Evolutionary conservation across 2,797 vertebrate genomes (phyloP).

Genomic region (Pygocentrus nattereri): DNA sequence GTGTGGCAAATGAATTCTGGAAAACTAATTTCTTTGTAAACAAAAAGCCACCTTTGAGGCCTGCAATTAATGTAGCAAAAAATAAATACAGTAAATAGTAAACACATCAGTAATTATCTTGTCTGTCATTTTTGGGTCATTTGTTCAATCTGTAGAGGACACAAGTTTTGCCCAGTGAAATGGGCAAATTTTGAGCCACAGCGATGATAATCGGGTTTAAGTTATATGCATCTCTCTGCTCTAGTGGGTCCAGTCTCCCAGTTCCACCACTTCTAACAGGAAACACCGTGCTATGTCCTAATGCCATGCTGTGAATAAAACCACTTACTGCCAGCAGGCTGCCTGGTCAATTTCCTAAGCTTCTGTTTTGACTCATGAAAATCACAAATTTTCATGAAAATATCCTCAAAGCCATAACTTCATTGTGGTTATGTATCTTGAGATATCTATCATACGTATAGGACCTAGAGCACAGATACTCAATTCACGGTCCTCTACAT

Average conservation of each 20-base stretch:
- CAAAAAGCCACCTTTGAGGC: constrained; percentile 17
- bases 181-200: constrained; percentile 65
- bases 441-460: background rate
- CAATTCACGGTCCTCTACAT: constrained; percentile 1
- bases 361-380: constrained; percentile 70
- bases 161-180: constrained; percentile 37
- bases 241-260: constrained; percentile 73
- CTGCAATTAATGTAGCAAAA: constrained; percentile 3
- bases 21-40: background rate
- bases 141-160: constrained; percentile 49
- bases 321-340: constrained; percentile 79
- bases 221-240: constrained; percentile 54
- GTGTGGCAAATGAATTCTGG: background rate
- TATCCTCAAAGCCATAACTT: background rate
- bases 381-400: constrained; percentile 11
- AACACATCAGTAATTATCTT: constrained; percentile 22
- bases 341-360: constrained; percentile 80
- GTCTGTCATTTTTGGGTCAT: constrained; percentile 79
- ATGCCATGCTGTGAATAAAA: constrained; percentile 77
- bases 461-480: constrained; percentile 10
- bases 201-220: constrained; percentile 62
- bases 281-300: constrained; percentile 71
- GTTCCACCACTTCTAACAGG: constrained; percentile 74
- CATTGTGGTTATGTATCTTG: background rate
- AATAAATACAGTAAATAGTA: background rate